Base-by-base conservation (phyloP, 2,888 invertebrate genomes). In the Malthinus seriepunctatus region DNA sequence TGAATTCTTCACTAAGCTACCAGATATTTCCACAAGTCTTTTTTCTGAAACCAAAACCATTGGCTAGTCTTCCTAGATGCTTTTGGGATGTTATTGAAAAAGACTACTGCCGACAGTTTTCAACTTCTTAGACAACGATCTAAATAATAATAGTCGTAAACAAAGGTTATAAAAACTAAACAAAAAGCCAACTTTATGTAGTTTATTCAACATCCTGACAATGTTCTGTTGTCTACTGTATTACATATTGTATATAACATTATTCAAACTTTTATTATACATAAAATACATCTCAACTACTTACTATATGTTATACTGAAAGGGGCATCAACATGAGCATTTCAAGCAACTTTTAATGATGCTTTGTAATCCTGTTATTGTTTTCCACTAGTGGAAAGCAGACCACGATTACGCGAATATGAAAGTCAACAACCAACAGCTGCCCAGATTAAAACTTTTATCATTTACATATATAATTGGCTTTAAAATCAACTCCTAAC, bases 391-490 rank as follows among this genome's bases (percentile, higher is more conserved):
- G 23, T 33, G 58, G 38, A 58, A 15, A 49, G 45, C 50, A 49
- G 53, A 58, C 58, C 58, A 50, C 58, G 58, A 58, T 53, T 53
- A 58, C 49, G 53, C 50, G 58, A 58, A 56, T 53, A 44, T 58
- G 58, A 58, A 58, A 23, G 58, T 53, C 53, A 58, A 53, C 58
- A 58, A 52, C 52, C 48, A 49, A 11, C 58, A 47, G 58, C 52
- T 53, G 58, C 45, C 38, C 14, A 49, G 58, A 58, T 58, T 58
- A 53, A 53, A 58, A 58, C 58, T 58, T 58, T 58, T 53, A 58
- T 48, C 58, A 58, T 58, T 58, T 58, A 58, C 58, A 58, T 58
- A 50, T 53, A 53, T 58, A 58, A 58, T 58, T 58, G 58, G 58
- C 53, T 58, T 53, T 44, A 49, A 50, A 53, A 58, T 53, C 58